Conservation (phyloP, 2,888 invertebrate genomes). For the Lymantria dispar region DNA sequence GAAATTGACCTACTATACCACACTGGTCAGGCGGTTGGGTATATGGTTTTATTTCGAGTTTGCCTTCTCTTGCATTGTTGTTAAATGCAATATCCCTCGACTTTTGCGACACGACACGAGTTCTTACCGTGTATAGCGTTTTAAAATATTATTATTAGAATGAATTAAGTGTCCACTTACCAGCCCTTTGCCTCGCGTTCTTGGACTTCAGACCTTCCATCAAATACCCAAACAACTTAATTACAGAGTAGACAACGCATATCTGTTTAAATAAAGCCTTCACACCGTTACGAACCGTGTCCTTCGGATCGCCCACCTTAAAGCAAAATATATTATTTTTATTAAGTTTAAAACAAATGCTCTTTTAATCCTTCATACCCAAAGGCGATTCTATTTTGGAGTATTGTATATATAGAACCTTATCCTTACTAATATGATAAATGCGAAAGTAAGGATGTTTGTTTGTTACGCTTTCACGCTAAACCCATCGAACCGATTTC, state of each 20-base stretch:
- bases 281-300: slow-evolving; percentile 95
- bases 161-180: slow-evolving; percentile 52
- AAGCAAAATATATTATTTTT: neutral
- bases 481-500: no score
- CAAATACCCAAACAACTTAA: slow-evolving; percentile 93
- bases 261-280: slow-evolving; percentile 92
- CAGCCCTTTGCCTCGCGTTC: slow-evolving; percentile 96
- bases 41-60: no score
- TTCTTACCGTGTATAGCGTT: no score
- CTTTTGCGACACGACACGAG: no score
- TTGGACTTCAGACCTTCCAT: slow-evolving; percentile 98
- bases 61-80: no score
- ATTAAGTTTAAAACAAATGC: neutral
- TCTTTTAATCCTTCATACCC: neutral
- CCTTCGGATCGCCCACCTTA: slow-evolving; percentile 97
- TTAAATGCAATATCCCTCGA: no score
- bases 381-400: neutral
- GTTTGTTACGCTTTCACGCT: no score
- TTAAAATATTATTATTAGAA: neutral
- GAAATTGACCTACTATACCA: no score
- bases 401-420: no score
- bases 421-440: no score
- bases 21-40: no score
- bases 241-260: slow-evolving; percentile 92
- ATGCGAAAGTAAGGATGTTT: no score